Base-by-base conservation (phyloP, 2,888 invertebrate species). In the Adelognathus sp. region DNA sequence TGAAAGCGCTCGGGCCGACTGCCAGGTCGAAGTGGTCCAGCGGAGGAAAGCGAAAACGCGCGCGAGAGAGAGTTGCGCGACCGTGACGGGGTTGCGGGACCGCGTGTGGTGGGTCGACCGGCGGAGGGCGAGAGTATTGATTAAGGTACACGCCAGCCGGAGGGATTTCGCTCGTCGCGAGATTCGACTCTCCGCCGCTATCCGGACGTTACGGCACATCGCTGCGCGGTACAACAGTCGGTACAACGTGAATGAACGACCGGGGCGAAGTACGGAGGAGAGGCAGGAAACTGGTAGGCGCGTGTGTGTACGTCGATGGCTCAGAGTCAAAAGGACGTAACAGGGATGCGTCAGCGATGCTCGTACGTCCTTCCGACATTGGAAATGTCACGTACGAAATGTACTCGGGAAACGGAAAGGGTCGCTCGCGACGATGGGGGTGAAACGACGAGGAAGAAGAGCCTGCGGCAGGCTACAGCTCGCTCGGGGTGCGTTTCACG, bases 91-190 rank as follows among this genome's bases (percentile, higher is more conserved):
- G 73, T 73, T 74, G 69, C 56, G 69, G 56, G 66, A 75, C 71
- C 71, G 61, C 75, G 79, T 54, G 71, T n/a, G n/a, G n/a, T n/a
- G n/a, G n/a, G 60, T 70, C 74, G n/a, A n/a, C 69, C 71, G 78
- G 75, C 79, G 81, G 69, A 81, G 81, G 83, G 81, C 85, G 63
- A 83, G 82, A 88, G 88, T 88, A 88, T 88, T 88, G 88, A 88
- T 88, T 85, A 87, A 88, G 85, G 87, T 85, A 84, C 82, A 64
- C n/a, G 82, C 73, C 18, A 50, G 46, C 74, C 81, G 82, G 86
- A 86, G 86, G 85, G 82, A 75, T 83, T n/a, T 80, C 81, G 80
- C 80, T 76, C 74, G 84, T 80, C 83, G 85, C 81, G 84, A 80
- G 81, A 84, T 84, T n/a, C n/a, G n/a, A 79, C 81, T 81, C 83